Conservation (phyloP, 2,888 invertebrate species). For the Synanthedon vespiformis region DNA sequence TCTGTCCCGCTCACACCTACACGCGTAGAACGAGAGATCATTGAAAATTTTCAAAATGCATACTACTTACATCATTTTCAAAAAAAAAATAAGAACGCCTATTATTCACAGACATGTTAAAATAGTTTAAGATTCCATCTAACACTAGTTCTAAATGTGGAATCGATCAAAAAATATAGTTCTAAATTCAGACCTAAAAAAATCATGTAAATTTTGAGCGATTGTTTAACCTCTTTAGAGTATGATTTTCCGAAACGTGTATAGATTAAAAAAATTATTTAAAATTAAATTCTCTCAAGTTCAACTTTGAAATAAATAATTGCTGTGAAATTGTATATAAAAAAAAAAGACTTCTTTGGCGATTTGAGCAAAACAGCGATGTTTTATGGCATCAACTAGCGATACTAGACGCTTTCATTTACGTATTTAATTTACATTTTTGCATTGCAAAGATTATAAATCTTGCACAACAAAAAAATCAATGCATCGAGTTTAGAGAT, state of each 20-base stretch:
- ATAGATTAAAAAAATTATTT: not conserved
- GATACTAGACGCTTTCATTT: slow-evolving; percentile 27
- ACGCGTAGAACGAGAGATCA: slow-evolving; percentile 14
- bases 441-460: not conserved
- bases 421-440: not conserved
- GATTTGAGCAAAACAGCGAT: slow-evolving; percentile 59
- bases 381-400: slow-evolving; percentile 56
- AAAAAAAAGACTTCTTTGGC: slow-evolving; percentile 46
- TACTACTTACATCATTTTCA: slow-evolving; percentile 2
- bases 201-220: no score
- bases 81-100: not conserved
- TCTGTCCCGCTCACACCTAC: slow-evolving; percentile 14
- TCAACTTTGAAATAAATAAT: slow-evolving; percentile 7
- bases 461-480: not conserved
- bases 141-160: slow-evolving; percentile 3
- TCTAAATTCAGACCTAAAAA: no score
- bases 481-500: no score
- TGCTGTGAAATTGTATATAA: not conserved
- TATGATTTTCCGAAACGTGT: no score
- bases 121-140: slow-evolving; percentile 6
- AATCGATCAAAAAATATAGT: slow-evolving; percentile 2
- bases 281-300: slow-evolving; percentile 17
- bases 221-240: no score
- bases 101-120: slow-evolving; percentile 1
- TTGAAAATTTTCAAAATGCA: slow-evolving; percentile 6